Evolutionary conservation across 2,888 invertebrate species (phyloP), one percentile per base, ranked within the genome.

Genomic region (Malthinus seriepunctatus): DNA sequence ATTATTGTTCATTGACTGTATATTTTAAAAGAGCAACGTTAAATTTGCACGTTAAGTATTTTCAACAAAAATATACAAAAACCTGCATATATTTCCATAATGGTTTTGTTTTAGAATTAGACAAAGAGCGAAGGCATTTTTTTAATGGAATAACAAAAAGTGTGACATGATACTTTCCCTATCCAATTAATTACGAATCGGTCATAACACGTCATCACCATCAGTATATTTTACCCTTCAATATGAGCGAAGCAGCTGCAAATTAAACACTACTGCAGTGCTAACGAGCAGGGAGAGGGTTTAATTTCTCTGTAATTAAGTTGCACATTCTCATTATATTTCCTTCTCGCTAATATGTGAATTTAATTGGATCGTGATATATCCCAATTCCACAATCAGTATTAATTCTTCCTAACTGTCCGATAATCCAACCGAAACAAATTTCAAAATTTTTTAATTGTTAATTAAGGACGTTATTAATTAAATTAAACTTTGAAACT

Each of bases 301-400:
- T 42, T 61, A 61, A 61, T 61, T 57, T 61, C 61, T 61, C 56
- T 56, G 57, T 57, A 61, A 61, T 61, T 57, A 61, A 61, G 56
- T 57, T 61, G 56, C 60, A 60, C 52, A 56, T 56, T 60, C 56
- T 53, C 60, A 56, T 60, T 60, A 60, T 60, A 50, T 52, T 60
- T 60, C 56, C 56, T 51, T 60, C 51, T 12, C 48, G 14, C 42
- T 51, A 51, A 51, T 60, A 49, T 56, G 51, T 51, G 50, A 34
- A 37, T 56, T 60, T 60, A 60, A 60, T 60, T 55, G 60, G 55
- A 60, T 42, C 38, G 33, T n/a, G 32, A 15, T 54, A 15, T 9
- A 12, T 52, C 44, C 60, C 48, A 56, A 61, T 60, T 56, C 59
- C 51, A 52, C 58, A 49, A 56, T 8, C 6, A 15, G 9, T 8